A percentile compares a stretch with the other conserved stretches of the same genome.
Evolutionary conservation across 2,113 vertebrate genomes (phyloP).

Genomic region (Cottus gobio): DNA sequence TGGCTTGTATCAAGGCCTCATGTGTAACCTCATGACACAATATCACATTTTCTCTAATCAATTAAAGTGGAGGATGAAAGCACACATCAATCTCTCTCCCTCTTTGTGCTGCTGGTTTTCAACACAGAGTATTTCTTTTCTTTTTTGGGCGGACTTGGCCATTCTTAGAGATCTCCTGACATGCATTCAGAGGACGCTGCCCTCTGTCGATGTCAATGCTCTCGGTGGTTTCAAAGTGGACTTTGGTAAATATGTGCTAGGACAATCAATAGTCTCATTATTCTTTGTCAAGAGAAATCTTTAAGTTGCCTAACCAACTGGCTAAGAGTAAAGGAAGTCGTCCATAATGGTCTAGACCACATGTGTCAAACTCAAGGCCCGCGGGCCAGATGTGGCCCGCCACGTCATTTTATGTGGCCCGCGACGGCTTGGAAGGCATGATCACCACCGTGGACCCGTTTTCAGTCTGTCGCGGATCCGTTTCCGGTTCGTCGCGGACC

Average conservation of each 20-base stretch:
- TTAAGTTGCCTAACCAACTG: conserved; percentile 67
- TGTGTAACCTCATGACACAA: conserved; percentile 18
- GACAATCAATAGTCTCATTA: conserved; percentile 82
- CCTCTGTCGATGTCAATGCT: conserved; percentile 50
- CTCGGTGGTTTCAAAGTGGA: conserved; percentile 62
- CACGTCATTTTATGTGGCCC: no score
- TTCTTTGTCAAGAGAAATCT: conserved; percentile 80
- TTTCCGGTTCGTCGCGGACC: no score
- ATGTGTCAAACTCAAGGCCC: no score
- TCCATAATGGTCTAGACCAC: conserved; percentile 62
- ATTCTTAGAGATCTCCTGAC: conserved; percentile 30
- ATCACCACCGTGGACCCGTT: no score
- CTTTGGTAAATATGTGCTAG: conserved; percentile 76
- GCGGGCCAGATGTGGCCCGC: no score
- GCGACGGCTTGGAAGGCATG: no score
- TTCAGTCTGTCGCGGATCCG: no score
- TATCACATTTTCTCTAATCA: conserved; percentile 22
- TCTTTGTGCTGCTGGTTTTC: not conserved
- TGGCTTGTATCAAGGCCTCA: conserved; percentile 8
- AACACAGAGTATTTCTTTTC: not conserved
- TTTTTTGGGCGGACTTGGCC: not conserved
- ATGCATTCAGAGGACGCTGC: conserved; percentile 53
- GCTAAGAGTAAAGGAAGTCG: conserved; percentile 23
- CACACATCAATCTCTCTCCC: not conserved
- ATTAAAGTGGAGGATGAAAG: conserved; percentile 11